A percentile compares a stretch with the other conserved stretches of the same genome.
phyloP scores from a whole-genome alignment of 1,140 invertebrate species.

The Apis cerana region DNA sequence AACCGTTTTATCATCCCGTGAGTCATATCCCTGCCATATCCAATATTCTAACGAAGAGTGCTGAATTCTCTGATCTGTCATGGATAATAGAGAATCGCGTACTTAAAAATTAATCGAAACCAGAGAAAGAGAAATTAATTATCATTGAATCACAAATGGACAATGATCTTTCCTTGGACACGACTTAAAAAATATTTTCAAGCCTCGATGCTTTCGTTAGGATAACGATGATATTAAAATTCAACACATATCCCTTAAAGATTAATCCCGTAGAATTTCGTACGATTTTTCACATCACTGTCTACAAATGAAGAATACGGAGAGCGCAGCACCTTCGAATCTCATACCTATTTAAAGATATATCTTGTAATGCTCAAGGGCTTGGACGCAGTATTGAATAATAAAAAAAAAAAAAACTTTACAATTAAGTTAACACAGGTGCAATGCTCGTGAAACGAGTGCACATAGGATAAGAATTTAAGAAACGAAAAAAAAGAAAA shows the following conservation, averaged over 20 bases:
- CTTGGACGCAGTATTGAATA: conserved; percentile 60
- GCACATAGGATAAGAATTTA: conserved; percentile 44
- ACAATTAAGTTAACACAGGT: conserved; percentile 55
- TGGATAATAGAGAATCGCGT: conserved; percentile 39
- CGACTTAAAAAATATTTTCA: conserved; percentile 5
- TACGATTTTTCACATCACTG: conserved; percentile 24
- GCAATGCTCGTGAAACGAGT: conserved; percentile 62
- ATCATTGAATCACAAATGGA: conserved; percentile 19
- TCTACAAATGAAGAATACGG: conserved; percentile 16
- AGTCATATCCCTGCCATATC: conserved; percentile 71
- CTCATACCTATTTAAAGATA: conserved; percentile 27
- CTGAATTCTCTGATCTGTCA: conserved; percentile 9
- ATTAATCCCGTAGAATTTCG: not conserved
- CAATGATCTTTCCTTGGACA: conserved; percentile 32
- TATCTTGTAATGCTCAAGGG: conserved; percentile 67
- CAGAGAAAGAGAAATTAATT: not conserved
- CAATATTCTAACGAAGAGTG: conserved; percentile 54
- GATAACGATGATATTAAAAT: not conserved
- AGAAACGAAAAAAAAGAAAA: not conserved
- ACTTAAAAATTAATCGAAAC: conserved; percentile 51
- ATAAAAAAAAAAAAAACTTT: conserved; percentile 11
- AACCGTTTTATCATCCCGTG: conserved; percentile 50
- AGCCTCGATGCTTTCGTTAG: not conserved
- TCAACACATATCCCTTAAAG: conserved; percentile 43
- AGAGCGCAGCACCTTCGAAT: conserved; percentile 41